A percentile compares a stretch with the other conserved stretches of the same genome.
Conservation (phyloP, 2,113 vertebrate genomes). For the Lucifuga dentata region DNA sequence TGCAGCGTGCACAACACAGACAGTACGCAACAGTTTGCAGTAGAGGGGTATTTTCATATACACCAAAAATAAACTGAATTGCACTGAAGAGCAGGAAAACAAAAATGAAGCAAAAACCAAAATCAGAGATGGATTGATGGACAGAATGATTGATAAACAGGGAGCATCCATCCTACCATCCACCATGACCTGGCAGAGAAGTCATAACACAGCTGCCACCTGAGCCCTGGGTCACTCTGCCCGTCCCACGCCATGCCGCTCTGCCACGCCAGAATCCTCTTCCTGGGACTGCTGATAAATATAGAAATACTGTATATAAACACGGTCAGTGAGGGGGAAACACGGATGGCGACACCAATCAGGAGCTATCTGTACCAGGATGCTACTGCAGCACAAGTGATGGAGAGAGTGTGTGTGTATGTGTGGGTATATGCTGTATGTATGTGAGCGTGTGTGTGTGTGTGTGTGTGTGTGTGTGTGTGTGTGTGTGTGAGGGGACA, state of each 20-base stretch:
- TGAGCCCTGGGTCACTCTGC: conserved; percentile 81
- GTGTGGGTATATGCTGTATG: conserved; percentile 71
- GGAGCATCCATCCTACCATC: conserved; percentile 81
- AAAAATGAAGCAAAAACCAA: neutral
- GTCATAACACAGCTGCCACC: conserved; percentile 85
- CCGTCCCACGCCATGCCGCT: conserved; percentile 79
- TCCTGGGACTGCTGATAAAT: conserved; percentile 68
- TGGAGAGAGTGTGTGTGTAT: conserved; percentile 61
- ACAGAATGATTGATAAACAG: conserved; percentile 52
- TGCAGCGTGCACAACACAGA: conserved; percentile 33
- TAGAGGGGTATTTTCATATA: neutral
- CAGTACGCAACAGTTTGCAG: conserved; percentile 28
- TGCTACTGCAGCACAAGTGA: conserved; percentile 62
- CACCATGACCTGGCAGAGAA: conserved; percentile 85
- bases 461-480: conserved; percentile 57
- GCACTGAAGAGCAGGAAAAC: conserved; percentile 18
- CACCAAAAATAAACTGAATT: conserved; percentile 15
- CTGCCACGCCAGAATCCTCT: conserved; percentile 75
- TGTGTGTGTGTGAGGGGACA: conserved; percentile 67
- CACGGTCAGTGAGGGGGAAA: conserved; percentile 49
- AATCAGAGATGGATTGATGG: conserved; percentile 28
- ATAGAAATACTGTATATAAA: conserved; percentile 64
- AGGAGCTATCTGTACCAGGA: conserved; percentile 69
- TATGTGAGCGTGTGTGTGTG: conserved; percentile 57
- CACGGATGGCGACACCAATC: conserved; percentile 69